Percentiles rank a stretch among this genome's conserved stretches.
These are phyloP conservation scores for Ataeniobius toweri DNA, from an alignment of 2,797 vertebrate genomes.

Conservation along the genomic window DNA sequence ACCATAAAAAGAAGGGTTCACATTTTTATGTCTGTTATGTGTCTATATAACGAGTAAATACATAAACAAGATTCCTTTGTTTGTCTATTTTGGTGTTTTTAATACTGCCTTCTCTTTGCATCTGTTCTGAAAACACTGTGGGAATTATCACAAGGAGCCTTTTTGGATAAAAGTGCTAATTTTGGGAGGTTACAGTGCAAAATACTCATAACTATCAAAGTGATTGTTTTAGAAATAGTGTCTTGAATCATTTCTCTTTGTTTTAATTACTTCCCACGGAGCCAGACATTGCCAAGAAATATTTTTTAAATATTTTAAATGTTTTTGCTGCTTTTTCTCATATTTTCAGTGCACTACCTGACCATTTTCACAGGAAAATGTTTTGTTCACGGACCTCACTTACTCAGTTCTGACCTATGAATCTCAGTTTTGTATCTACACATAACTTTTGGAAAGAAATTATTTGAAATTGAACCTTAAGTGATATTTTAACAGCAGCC, in stretches of 20 bases:
- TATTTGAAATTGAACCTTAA: too few relatives aligned
- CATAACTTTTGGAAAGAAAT: too few relatives aligned
- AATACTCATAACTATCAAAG: neutral
- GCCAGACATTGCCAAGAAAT: neutral
- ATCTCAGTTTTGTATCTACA: too few relatives aligned
- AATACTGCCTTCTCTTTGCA: neutral
- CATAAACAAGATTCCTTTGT: too few relatives aligned
- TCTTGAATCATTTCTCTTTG: neutral
- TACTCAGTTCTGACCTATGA: too few relatives aligned
- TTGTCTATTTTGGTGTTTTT: neutral
- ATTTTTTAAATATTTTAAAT: neutral
- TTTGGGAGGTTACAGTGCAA: neutral
- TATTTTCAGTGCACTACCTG: neutral
- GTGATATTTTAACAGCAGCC: too few relatives aligned
- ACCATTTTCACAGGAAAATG: too few relatives aligned
- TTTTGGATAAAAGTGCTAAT: neutral
- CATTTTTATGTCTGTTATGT: neutral
- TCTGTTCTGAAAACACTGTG: neutral
- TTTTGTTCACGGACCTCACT: too few relatives aligned
- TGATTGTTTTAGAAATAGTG: neutral
- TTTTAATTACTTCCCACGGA: neutral
- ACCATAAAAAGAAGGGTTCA: slow-evolving; percentile 10
- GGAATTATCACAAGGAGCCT: neutral
- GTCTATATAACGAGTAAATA: neutral
- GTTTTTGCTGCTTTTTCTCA: neutral